Conservation (phyloP, 2,888 invertebrate genomes). For the Encarsia formosa region DNA sequence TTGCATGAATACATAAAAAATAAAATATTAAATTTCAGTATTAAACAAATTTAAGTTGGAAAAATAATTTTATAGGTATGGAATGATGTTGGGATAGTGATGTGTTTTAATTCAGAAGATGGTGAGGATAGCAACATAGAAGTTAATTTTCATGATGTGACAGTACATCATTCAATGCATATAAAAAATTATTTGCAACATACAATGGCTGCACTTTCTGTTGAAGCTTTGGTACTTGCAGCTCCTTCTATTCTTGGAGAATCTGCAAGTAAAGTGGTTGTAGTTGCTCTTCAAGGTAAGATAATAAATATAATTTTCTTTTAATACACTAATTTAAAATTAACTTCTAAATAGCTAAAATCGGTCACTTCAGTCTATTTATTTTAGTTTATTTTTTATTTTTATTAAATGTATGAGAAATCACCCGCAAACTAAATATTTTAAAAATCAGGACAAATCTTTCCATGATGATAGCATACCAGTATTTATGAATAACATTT, state of each 20-base stretch:
- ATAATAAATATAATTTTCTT: not conserved
- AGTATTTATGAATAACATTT: too few species aligned
- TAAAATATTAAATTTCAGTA: not conserved
- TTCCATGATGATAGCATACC: too few species aligned
- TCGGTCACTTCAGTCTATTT: too few species aligned
- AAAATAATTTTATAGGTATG: slow-evolving; percentile 60
- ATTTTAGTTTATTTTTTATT: too few species aligned
- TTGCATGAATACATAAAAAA: not conserved
- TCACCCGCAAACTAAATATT: too few species aligned
- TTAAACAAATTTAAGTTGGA: too few species aligned
- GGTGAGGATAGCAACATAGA: slow-evolving; percentile 66
- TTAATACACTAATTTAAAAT: not conserved
- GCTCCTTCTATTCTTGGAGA: slow-evolving; percentile 54
- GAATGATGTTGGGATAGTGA: slow-evolving; percentile 90
- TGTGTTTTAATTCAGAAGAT: slow-evolving; percentile 70
- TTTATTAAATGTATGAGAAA: too few species aligned
- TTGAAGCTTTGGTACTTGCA: slow-evolving; percentile 74
- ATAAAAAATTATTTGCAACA: slow-evolving; percentile 82
- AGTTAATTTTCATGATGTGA: slow-evolving; percentile 91
- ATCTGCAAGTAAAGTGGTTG: slow-evolving; percentile 57
- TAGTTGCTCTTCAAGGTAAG: slow-evolving; percentile 43
- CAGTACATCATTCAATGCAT: slow-evolving; percentile 84
- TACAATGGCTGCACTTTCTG: slow-evolving; percentile 82
- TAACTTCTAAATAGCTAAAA: not conserved
- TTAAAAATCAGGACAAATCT: too few species aligned